These are phyloP conservation scores for Dromius quadrimaculatus DNA, from an alignment of 2,888 invertebrate genomes.

Conservation along the genomic window DNA sequence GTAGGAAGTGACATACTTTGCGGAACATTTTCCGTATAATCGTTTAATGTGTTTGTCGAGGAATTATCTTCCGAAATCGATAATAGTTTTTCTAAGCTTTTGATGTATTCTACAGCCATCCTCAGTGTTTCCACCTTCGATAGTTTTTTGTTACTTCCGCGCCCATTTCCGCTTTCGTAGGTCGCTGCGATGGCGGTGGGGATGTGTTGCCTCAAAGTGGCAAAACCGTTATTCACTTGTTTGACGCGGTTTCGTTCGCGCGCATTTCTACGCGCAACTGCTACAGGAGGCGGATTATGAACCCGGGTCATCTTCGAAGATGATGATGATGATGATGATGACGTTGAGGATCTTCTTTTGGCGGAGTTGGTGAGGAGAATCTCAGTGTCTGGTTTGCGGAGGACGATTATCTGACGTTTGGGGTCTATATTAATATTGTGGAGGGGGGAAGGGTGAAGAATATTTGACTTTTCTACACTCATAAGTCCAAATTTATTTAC, in stretches of 20 bases:
- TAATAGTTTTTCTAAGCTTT: slow-evolving; percentile 81
- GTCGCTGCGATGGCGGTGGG: slow-evolving; percentile 83
- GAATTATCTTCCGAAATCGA: slow-evolving; percentile 70
- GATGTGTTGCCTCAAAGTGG: slow-evolving; percentile 87
- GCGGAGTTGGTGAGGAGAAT: slow-evolving; percentile 61
- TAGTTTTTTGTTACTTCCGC: slow-evolving; percentile 80
- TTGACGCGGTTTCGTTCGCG: slow-evolving; percentile 93
- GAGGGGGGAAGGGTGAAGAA: not conserved
- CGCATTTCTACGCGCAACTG: slow-evolving; percentile 90
- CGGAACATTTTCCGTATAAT: slow-evolving; percentile 2
- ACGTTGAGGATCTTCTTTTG: slow-evolving; percentile 72
- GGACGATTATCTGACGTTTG: not conserved
- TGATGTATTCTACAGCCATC: slow-evolving; percentile 92
- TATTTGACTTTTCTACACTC: not conserved
- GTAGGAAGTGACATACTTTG: not conserved
- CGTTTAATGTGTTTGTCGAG: slow-evolving; percentile 59
- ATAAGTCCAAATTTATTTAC: not conserved
- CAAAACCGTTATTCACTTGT: slow-evolving; percentile 92
- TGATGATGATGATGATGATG: slow-evolving; percentile 60
- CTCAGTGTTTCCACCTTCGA: slow-evolving; percentile 90
- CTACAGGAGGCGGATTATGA: slow-evolving; percentile 76
- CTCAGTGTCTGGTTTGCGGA: not conserved
- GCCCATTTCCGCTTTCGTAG: slow-evolving; percentile 74
- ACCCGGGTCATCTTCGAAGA: slow-evolving; percentile 58
- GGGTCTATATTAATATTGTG: not conserved